A percentile compares a stretch with the other conserved stretches of the same genome.
Evolutionary conservation across 2,113 vertebrate species (phyloP).

Genomic region (Tragelaphus buxtoni): DNA sequence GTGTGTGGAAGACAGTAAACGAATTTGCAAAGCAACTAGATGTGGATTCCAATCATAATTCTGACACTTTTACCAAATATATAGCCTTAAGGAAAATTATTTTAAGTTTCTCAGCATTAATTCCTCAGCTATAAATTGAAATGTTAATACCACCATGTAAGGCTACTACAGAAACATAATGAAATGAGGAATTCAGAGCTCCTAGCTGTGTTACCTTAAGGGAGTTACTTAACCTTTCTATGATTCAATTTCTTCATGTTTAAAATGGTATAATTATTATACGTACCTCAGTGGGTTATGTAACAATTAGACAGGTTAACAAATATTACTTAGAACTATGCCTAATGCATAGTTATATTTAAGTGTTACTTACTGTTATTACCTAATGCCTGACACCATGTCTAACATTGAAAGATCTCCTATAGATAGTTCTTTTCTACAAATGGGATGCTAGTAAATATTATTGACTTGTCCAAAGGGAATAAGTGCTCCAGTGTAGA

Average conservation of each 20-base stretch:
- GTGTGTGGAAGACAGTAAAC: background rate
- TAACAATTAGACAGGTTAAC: background rate
- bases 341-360: background rate
- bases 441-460: background rate
- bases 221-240: background rate
- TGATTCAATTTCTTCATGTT: background rate
- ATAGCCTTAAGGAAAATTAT: conserved; percentile 28
- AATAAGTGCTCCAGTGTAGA: background rate
- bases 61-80: conserved; percentile 24
- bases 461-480: background rate
- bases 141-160: background rate
- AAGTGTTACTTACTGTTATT: background rate
- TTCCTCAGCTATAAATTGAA: background rate
- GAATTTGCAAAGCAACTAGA: background rate
- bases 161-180: background rate
- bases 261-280: background rate
- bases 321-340: background rate
- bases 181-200: background rate
- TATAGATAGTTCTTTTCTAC: background rate
- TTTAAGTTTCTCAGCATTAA: conserved; percentile 14
- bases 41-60: conserved; percentile 24
- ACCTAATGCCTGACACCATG: background rate
- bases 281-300: background rate
- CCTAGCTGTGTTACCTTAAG: background rate
- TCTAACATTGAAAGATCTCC: background rate